phyloP scores from a whole-genome alignment of 2,113 vertebrate species.

The Erpornis zantholeuca region DNA sequence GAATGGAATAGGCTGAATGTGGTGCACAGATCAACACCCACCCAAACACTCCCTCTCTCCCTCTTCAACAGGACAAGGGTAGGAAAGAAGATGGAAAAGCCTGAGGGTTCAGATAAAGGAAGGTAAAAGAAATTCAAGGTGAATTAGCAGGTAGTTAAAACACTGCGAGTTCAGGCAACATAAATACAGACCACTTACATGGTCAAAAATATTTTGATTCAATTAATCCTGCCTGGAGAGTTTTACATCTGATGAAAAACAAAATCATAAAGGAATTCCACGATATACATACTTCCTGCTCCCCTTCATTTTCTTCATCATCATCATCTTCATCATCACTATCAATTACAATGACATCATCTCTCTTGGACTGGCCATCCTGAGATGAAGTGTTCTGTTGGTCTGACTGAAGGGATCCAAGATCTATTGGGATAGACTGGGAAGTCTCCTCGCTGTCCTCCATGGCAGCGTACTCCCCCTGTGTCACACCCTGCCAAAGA shows the following conservation, averaged over 20 bases:
- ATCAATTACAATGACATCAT: constrained; percentile 91
- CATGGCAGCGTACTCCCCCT: constrained; percentile 82
- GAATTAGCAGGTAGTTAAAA: not conserved
- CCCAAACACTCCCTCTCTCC: not conserved
- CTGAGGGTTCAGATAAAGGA: not conserved
- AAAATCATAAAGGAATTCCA: not conserved
- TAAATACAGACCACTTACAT: not conserved
- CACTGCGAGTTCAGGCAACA: not conserved
- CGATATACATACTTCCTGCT: constrained; percentile 74
- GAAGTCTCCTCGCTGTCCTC: constrained; percentile 82
- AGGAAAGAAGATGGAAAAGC: not conserved
- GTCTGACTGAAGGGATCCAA: constrained; percentile 78
- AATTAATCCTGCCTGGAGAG: not conserved
- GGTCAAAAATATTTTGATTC: not conserved
- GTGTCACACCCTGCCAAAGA: constrained; percentile 77
- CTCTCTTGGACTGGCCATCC: constrained; percentile 78
- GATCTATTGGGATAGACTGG: constrained; percentile 81
- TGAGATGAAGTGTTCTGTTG: constrained; percentile 76
- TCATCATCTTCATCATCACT: constrained; percentile 92
- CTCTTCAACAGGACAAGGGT: not conserved
- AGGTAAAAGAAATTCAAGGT: not conserved
- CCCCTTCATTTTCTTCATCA: constrained; percentile 88
- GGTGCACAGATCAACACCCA: not conserved
- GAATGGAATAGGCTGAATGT: not conserved
- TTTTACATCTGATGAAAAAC: not conserved